Conservation (phyloP, 2,888 invertebrate species). For the Trichacis sp. region DNA sequence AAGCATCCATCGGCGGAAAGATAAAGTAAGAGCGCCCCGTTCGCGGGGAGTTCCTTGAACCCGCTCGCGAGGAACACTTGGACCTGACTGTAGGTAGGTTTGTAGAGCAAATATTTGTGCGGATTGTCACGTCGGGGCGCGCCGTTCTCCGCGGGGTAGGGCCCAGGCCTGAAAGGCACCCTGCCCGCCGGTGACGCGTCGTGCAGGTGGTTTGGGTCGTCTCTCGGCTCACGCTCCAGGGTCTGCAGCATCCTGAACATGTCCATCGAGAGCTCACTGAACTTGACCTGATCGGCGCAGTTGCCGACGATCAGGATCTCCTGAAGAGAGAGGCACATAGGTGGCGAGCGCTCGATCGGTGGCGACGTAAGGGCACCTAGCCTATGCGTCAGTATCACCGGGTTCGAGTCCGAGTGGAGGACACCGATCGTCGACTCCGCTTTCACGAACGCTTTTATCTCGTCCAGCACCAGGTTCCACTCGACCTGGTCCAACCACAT, state of each 20-base stretch:
- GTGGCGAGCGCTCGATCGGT: slow-evolving; percentile 87
- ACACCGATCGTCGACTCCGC: slow-evolving; percentile 92
- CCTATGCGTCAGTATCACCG: slow-evolving; percentile 89
- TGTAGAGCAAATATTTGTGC: slow-evolving; percentile 95
- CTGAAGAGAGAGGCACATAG: slow-evolving; percentile 89
- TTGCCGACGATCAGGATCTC: slow-evolving; percentile 96
- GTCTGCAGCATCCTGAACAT: slow-evolving; percentile 98
- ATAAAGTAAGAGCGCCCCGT: slow-evolving; percentile 91
- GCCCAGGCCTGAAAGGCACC: slow-evolving; percentile 72
- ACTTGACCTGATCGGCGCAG: slow-evolving; percentile 93
- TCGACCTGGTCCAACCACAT: slow-evolving; percentile 74
- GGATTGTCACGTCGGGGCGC: slow-evolving; percentile 88
- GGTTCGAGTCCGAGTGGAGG: slow-evolving; percentile 87
- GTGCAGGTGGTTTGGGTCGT: slow-evolving; percentile 80
- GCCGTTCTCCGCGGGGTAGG: slow-evolving; percentile 79
- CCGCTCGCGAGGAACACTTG: slow-evolving; percentile 92
- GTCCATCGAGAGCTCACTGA: slow-evolving; percentile 96
- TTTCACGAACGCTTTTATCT: slow-evolving; percentile 94
- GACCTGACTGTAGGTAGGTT: slow-evolving; percentile 93
- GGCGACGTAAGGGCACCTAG: slow-evolving; percentile 87
- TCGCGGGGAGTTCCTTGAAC: slow-evolving; percentile 92
- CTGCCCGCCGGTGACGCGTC: slow-evolving; percentile 80
- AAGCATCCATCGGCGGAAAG: slow-evolving; percentile 93
- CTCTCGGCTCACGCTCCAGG: slow-evolving; percentile 90
- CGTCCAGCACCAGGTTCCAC: slow-evolving; percentile 94